phyloP scores from a whole-genome alignment of 2,113 vertebrate species.

The Oreocharis arfaki region DNA sequence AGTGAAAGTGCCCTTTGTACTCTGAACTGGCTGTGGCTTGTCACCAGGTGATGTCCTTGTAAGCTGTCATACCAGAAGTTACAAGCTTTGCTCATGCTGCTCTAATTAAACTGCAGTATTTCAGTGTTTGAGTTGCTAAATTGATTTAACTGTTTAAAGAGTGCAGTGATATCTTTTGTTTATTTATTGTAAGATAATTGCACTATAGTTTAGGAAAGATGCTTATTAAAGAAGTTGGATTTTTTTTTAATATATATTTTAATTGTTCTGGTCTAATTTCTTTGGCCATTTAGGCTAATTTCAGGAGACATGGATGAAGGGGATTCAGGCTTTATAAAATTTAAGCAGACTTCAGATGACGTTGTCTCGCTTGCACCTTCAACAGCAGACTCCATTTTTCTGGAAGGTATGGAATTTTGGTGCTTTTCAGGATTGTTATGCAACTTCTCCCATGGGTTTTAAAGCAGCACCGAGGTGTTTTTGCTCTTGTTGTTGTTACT shows the following conservation, averaged over 20 bases:
- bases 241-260: background rate
- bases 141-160: background rate
- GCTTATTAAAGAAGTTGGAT: background rate
- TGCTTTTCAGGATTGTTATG: background rate
- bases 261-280: background rate
- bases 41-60: constrained; percentile 3
- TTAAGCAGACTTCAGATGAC: constrained; percentile 82
- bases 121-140: background rate
- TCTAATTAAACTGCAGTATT: background rate
- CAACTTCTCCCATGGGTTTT: background rate
- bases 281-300: constrained; percentile 73
- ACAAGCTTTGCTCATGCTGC: background rate
- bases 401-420: constrained; percentile 81
- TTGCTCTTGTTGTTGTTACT: background rate
- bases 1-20: constrained; percentile 5
- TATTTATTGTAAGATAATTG: background rate
- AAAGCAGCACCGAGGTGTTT: background rate
- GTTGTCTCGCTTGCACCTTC: constrained; percentile 79
- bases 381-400: constrained; percentile 79
- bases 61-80: background rate
- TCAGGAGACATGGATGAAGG: constrained; percentile 93
- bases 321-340: constrained; percentile 74
- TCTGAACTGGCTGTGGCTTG: background rate
- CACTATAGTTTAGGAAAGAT: background rate
- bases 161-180: background rate